Percentiles rank a stretch among this genome's conserved stretches.
Evolutionary conservation across 2,113 vertebrate species (phyloP).

Genomic region (Drymodes brunneopygia): DNA sequence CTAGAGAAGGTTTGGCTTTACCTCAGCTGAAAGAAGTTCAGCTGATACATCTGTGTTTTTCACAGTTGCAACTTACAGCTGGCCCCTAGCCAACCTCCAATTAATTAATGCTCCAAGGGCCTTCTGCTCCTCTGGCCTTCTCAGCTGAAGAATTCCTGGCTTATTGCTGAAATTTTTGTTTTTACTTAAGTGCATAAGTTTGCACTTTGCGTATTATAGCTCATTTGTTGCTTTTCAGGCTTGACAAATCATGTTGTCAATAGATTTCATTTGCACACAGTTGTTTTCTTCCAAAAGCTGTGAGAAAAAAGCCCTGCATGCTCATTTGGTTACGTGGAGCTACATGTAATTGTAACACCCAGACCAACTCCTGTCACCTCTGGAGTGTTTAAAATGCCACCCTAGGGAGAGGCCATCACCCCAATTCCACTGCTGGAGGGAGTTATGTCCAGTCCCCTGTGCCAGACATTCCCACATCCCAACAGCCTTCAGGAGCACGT

Average conservation of each 20-base stretch:
- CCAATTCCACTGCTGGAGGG: background rate
- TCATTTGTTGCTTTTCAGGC: background rate
- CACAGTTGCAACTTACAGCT: background rate
- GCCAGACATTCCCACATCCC: background rate
- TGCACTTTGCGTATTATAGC: background rate
- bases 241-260: background rate
- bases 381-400: background rate
- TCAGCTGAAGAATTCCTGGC: background rate
- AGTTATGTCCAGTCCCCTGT: background rate
- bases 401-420: background rate
- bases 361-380: background rate
- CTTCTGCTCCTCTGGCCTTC: background rate
- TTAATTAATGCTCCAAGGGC: background rate
- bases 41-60: background rate
- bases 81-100: background rate
- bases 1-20: background rate
- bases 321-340: background rate
- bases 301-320: background rate
- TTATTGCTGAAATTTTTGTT: background rate
- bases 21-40: background rate
- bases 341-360: background rate
- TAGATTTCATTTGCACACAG: background rate
- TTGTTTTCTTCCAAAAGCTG: background rate
- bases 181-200: background rate
- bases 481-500: accelerated